Evolutionary conservation across 2,797 vertebrate genomes (phyloP).

Genomic region (Betta splendens): DNA sequence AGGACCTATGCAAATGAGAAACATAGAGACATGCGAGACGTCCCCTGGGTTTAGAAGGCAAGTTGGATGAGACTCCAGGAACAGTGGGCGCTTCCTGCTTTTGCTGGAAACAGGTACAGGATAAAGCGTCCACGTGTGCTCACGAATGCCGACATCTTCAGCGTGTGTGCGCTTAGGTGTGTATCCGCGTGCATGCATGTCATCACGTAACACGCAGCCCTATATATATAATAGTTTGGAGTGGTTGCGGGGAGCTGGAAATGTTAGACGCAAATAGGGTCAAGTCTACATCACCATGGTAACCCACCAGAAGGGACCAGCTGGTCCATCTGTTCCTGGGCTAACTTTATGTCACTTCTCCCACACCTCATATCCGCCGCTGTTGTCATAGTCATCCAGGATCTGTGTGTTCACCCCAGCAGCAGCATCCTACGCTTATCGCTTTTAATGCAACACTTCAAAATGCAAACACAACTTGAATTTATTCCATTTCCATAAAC

Average conservation of each 20-base stretch:
- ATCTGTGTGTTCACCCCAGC: slow-evolving; percentile 49
- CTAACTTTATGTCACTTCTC: slow-evolving; percentile 72
- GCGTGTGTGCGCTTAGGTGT: background rate
- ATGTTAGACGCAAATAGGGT: slow-evolving; percentile 78
- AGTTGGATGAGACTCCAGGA: slow-evolving; percentile 29
- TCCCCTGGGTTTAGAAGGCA: slow-evolving; percentile 56
- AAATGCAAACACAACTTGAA: background rate
- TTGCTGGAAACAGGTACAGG: slow-evolving; percentile 12
- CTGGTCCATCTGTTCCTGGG: slow-evolving; percentile 73
- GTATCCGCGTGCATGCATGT: background rate
- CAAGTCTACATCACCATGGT: slow-evolving; percentile 82
- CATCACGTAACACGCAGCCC: background rate
- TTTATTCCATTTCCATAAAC: background rate
- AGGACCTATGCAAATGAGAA: slow-evolving; percentile 71
- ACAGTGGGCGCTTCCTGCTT: slow-evolving; percentile 22
- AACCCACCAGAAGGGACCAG: slow-evolving; percentile 75
- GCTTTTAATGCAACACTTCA: background rate
- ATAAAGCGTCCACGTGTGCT: slow-evolving; percentile 3
- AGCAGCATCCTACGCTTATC: slow-evolving; percentile 33
- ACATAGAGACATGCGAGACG: slow-evolving; percentile 39
- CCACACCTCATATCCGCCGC: slow-evolving; percentile 72
- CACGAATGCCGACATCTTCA: background rate
- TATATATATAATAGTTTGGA: slow-evolving; percentile 18
- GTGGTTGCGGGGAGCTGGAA: slow-evolving; percentile 21
- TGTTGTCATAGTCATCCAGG: slow-evolving; percentile 52